Conservation (phyloP, 1,140 invertebrate genomes). For the Anagrus nilaparvatae region DNA sequence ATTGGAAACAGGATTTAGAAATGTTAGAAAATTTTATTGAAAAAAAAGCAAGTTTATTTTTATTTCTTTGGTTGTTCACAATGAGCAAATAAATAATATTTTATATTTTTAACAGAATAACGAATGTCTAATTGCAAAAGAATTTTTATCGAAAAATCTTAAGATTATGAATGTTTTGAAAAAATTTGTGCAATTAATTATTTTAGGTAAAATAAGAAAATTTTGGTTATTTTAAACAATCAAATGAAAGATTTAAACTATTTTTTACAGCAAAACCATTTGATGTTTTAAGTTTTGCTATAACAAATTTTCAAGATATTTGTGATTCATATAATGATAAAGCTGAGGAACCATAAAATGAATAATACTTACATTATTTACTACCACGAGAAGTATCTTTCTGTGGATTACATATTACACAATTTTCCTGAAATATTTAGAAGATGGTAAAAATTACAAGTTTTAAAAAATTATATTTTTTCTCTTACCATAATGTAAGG, state of each 20-base stretch:
- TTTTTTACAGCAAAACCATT: too few species aligned
- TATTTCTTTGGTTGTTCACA: too few species aligned
- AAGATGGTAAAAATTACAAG: neutral
- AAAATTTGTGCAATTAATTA: neutral
- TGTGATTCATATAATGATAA: neutral
- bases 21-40: too few species aligned
- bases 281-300: too few species aligned
- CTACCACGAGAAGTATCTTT: slow-evolving; percentile 26
- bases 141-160: slow-evolving; percentile 4
- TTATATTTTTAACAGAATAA: too few species aligned
- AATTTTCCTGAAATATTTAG: slow-evolving; percentile 38
- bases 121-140: too few species aligned
- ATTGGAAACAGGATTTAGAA: too few species aligned
- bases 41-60: too few species aligned
- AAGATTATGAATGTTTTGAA: slow-evolving; percentile 9
- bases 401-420: slow-evolving; percentile 50
- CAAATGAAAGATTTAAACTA: too few species aligned
- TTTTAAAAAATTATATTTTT: neutral
- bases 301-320: slow-evolving; percentile 2
- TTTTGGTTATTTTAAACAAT: too few species aligned
- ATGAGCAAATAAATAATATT: too few species aligned
- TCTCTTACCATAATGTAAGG: neutral
- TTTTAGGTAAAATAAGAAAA: neutral
- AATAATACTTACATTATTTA: slow-evolving; percentile 30
- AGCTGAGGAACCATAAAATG: slow-evolving; percentile 2